Evolutionary conservation across 2,797 vertebrate genomes (phyloP).

Genomic region (Odontamblyopus lacepedii): DNA sequence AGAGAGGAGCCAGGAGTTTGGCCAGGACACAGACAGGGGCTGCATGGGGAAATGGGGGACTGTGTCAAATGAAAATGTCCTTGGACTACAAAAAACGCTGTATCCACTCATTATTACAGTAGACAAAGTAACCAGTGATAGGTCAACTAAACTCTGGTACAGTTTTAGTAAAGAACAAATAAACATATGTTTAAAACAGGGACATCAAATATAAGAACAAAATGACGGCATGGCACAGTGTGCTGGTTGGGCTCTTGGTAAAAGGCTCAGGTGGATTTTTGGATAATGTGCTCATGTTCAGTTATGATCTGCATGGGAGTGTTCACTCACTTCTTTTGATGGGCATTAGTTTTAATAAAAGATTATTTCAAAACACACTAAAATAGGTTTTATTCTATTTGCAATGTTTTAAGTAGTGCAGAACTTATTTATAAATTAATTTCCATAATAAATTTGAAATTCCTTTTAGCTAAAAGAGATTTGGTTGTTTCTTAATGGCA

Average conservation of each 20-base stretch:
- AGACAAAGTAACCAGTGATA: background rate
- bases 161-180: background rate
- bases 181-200: background rate
- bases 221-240: background rate
- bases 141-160: background rate
- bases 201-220: no score
- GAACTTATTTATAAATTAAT: background rate
- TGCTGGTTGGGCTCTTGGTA: background rate
- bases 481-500: conserved; percentile 35
- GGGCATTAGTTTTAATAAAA: background rate
- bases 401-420: background rate
- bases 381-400: background rate
- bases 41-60: background rate
- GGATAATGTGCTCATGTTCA: background rate
- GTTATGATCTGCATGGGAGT: background rate
- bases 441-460: background rate
- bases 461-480: background rate
- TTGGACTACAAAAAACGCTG: background rate
- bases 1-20: conserved; percentile 14
- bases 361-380: background rate
- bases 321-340: background rate
- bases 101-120: background rate
- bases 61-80: conserved; percentile 16
- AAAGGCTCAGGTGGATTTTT: no score
- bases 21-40: conserved; percentile 18